Base-by-base conservation (phyloP, 1,140 invertebrate genomes). In the Eulimnadia texana region DNA sequence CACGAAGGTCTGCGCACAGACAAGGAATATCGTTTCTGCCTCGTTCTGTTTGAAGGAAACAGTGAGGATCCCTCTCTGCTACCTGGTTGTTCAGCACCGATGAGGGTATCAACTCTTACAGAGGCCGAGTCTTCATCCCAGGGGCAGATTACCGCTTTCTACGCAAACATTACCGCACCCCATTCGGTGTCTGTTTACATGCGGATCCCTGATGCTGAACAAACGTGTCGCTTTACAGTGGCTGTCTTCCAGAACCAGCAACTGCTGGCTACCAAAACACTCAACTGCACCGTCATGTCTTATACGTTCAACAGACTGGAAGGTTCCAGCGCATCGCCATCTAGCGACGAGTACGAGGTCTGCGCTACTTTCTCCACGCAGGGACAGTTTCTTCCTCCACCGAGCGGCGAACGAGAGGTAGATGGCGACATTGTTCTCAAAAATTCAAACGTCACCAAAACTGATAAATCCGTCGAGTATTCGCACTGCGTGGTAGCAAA, bases 51-150 rank as follows among this genome's bases (percentile, higher is more conserved):
- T 1, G 72, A 78, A 28, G 69, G 76, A 0, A 64, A 65, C 11
- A 64, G 63, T 22, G 76, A 78, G 52, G 74, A 78, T 25, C 68
- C 75, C 3, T 71, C 73, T 0, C 68, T 79, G 1, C 74, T 77
- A 16, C 64, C 78, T 1, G 78, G 78, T 0, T 80, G 79, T 63
- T 79, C 77, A 59, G 77, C 79, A 50, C 69, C 78, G 2, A 73
- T 80, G 3, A 63, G 71, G 0, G 65, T 79, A 3, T 51, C 47
- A 11, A 63, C 63, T 16, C 58, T 63, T 16, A 28, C 33, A 33
- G 27, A 29, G 6, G 55, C 25, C 19, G 13, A 10, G 16, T 63
- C 11, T 62, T 56, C 11, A 33, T 55, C 24, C 24, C 53, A n/a
- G 23, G 42, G 50, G 60, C 60, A 61, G 28, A 61, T 61, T 22